Base-by-base conservation (phyloP, 1,140 invertebrate genomes). In the Zaprionus ghesquierei region DNA sequence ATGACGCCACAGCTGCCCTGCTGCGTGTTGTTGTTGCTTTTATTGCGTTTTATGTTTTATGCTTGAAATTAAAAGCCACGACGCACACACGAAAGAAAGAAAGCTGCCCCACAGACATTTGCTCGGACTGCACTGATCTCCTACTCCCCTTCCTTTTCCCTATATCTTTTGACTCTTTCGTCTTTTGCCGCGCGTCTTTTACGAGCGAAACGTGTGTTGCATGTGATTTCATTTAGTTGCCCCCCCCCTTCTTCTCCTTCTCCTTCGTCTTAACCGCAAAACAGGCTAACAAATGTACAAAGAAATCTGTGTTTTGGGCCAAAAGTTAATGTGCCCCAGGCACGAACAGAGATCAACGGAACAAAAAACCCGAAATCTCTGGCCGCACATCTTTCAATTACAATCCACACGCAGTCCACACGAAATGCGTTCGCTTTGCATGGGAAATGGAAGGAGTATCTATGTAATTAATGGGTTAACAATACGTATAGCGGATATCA, bases 31-130 rank as follows among this genome's bases (percentile, higher is more conserved):
- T 49, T 71, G 31, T 63, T 79, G 22, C 9, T 75, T 63, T 77
- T 85, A 85, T 89, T 89, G 79, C 79, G 79, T 89, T 89, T 84
- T 87, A 84, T 77, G 72, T 77, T 89, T 82, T 79, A 87, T 87
- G 84, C 63, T 79, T 38, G 23, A 77, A 89, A 77, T 84, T 58
- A 89, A 82, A 66, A 82, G 69, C 69, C 76, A 72, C 71, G 68
- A 25, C n/a, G 60, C 0, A 35, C 1, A 12, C 8, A 51, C 41
- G 29, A 53, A 54, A 55, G 64, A 73, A 73, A 69, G 70, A 69
- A 69, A 69, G 70, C 64, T 73, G 69, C 55, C 66, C 51, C 31
- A 38, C 44, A 68, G 44, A 46, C 33, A 27, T 44, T 54, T 50
- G 44, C 6, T 46, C 35, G n/a, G 38, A 15, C 38, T 56, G 54